A percentile compares a stretch with the other conserved stretches of the same genome.
phyloP scores from a whole-genome alignment of 1,140 invertebrate genomes.

The Cydia amplana region DNA sequence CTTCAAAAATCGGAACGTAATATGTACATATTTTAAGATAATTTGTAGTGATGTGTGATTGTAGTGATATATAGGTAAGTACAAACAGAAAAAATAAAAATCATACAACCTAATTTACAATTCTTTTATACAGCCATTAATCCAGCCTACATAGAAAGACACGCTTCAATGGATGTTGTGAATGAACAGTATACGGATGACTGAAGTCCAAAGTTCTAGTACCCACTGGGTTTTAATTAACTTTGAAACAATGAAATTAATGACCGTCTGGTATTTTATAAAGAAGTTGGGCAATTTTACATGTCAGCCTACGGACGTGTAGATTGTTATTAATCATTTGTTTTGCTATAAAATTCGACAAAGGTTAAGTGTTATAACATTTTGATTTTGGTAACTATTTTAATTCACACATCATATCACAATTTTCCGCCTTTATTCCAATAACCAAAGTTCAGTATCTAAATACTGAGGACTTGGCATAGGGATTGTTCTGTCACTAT shows the following conservation, averaged over 20 bases:
- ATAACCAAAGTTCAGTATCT: no score
- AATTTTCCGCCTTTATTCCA: no score
- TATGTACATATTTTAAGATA: no score
- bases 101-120: no score
- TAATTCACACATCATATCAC: background rate
- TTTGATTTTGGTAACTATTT: background rate
- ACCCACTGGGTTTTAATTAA: constrained; percentile 7
- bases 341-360: background rate
- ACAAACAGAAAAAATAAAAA: no score
- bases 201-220: constrained; percentile 6
- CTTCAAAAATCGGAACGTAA: no score
- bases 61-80: no score
- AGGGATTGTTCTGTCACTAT: no score
- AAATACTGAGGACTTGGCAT: no score
- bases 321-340: background rate
- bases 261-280: background rate
- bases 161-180: background rate
- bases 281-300: constrained; percentile 1
- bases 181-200: constrained; percentile 12
- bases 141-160: background rate
- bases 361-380: background rate
- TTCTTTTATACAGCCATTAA: background rate
- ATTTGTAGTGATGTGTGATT: no score
- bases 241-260: constrained; percentile 21
- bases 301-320: background rate